Percentiles rank a stretch among this genome's conserved stretches.
These are phyloP conservation scores for Sarcophaga subvicina DNA, from an alignment of 2,888 invertebrate genomes.

Conservation along the genomic window DNA sequence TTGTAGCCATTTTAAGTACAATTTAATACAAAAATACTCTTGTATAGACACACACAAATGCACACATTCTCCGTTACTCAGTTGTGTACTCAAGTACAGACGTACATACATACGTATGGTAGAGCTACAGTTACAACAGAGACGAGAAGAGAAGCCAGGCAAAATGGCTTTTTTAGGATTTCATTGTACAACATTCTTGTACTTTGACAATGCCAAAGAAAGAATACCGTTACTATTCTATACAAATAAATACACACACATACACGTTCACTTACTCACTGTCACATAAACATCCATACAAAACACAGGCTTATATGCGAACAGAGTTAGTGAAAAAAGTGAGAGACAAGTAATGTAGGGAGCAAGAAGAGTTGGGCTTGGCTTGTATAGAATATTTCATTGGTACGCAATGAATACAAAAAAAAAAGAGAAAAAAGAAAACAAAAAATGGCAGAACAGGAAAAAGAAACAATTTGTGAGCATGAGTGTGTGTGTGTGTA, in stretches of 20 bases:
- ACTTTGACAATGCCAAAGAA: conserved; percentile 61
- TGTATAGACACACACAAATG: neutral
- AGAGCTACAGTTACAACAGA: neutral
- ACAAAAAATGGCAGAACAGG: conserved; percentile 5
- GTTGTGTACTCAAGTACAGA: neutral
- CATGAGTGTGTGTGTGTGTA: neutral
- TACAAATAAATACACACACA: conserved; percentile 16
- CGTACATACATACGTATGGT: neutral
- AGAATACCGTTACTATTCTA: conserved; percentile 48
- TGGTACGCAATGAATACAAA: conserved; percentile 36
- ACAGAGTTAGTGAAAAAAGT: too few species aligned
- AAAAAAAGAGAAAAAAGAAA: neutral
- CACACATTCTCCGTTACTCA: conserved; percentile 2
- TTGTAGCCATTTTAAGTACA: conserved; percentile 44
- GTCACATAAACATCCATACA: too few species aligned
- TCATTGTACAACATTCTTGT: conserved; percentile 57
- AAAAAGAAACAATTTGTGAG: conserved; percentile 13
- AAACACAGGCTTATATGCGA: too few species aligned
- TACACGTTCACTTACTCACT: neutral
- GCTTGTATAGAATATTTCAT: too few species aligned
- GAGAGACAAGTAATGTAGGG: neutral
- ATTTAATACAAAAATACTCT: conserved; percentile 47
- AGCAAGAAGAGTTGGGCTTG: neutral
- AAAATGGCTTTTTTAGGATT: conserved; percentile 62
- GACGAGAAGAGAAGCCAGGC: conserved; percentile 48